Base-by-base conservation (phyloP, 1,140 invertebrate species). In the Cepaea nemoralis region DNA sequence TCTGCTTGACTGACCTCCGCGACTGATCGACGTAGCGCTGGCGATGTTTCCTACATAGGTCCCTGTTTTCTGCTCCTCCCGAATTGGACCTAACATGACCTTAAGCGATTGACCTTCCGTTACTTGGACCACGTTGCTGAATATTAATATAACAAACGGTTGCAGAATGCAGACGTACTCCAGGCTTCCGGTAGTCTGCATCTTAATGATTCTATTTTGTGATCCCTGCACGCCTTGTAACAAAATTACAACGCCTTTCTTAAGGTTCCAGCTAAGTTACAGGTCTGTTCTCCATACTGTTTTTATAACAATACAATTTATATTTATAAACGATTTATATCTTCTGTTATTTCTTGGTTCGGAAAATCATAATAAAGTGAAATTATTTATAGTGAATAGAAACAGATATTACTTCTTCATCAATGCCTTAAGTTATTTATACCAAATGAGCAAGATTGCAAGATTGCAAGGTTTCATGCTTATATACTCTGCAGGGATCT, bases 11-110 rank as follows among this genome's bases (percentile, higher is more conserved):
- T 22, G 10, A 85, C 45, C 42, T 83, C n/a, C 77, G 5, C 70
- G 71, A 39, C 76, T 50, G 39, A 85, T 80, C 10, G 63, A 42
- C 35, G 82, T 82, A 24, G 73, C 83, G n/a, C 74, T 75, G 10
- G 82, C 80, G 37, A 85, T 76, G 78, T 85, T 85, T 5, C 84
- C 84, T 10, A 85, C 82, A 31, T 79, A 80, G 8, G 81, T 77
- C 14, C 80, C 82, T 8, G 81, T 69, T 35, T 39, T 39, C 67
- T 81, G 77, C 63, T 85, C 82, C 37, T 85, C 84, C 48, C 27
- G 39, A 33, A 85, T 70, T 24, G 81, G 81, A 14, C 83, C 80
- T 19, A 83, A 55, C 35, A 39, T 74, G 45, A 83, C 76, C 24
- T 81, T 67, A 0, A 79, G 16, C 42, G 77, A 79, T 31, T 79